Conservation (phyloP, 2,797 vertebrate genomes). For the Octomys mimax region DNA sequence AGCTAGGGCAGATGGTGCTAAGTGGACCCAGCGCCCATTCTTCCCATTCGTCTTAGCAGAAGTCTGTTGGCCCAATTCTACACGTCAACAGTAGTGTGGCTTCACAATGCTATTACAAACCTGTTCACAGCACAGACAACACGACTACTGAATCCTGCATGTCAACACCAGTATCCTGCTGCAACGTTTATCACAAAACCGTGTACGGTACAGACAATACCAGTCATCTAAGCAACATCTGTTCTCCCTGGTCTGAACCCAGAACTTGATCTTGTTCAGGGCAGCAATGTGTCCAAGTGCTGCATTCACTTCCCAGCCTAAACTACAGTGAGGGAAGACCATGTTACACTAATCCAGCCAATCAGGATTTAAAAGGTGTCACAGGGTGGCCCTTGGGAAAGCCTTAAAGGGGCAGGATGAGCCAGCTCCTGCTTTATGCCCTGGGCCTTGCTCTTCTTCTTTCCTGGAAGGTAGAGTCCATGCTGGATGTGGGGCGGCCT, state of each 20-base stretch:
- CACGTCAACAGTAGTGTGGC: not conserved
- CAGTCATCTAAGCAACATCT: not conserved
- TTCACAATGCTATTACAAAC: not conserved
- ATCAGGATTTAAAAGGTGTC: not conserved
- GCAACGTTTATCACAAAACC: not conserved
- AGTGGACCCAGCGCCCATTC: not conserved
- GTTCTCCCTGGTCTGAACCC: not conserved
- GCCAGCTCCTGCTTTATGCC: not conserved
- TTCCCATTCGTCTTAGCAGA: not conserved
- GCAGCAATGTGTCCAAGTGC: rapidly evolving
- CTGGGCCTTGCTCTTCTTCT: not conserved
- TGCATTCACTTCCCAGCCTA: not conserved
- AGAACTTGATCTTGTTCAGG: not conserved
- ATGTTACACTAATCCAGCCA: rapidly evolving
- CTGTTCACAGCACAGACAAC: not conserved
- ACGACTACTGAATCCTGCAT: not conserved
- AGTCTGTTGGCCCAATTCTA: rapidly evolving
- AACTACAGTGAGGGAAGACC: not conserved
- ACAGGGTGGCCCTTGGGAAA: not conserved
- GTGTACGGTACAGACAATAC: not conserved
- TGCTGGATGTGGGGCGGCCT: rapidly evolving
- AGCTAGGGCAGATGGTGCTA: not conserved
- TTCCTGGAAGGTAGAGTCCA: not conserved
- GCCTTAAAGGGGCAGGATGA: not conserved
- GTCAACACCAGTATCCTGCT: not conserved